phyloP scores from a whole-genome alignment of 1,140 invertebrate genomes.

The Macrosteles quadrilineatus region DNA sequence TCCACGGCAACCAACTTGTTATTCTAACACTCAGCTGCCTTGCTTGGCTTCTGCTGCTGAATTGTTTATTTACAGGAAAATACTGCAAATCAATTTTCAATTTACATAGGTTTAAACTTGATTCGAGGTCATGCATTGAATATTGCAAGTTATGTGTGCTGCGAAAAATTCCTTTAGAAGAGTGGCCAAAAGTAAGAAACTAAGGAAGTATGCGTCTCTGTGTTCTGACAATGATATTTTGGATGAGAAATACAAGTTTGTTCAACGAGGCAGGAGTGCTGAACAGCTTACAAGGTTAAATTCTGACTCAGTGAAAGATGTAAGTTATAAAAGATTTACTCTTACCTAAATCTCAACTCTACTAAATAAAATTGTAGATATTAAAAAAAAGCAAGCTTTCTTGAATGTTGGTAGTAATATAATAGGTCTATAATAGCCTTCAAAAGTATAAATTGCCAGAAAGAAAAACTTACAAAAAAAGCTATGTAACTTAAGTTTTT shows the following conservation, averaged over 20 bases:
- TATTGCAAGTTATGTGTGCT: neutral
- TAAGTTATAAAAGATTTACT: neutral
- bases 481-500: no score
- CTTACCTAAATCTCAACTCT: neutral
- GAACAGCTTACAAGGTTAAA: neutral
- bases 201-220: neutral
- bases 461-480: no score
- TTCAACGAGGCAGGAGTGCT: slow-evolving; percentile 6
- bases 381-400: no score
- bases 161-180: neutral
- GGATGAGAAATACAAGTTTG: slow-evolving; percentile 1
- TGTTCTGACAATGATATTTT: neutral
- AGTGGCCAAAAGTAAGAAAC: neutral
- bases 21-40: neutral
- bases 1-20: neutral
- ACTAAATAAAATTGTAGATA: neutral
- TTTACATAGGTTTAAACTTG: neutral
- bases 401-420: no score
- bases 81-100: no score
- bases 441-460: no score
- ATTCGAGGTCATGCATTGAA: neutral
- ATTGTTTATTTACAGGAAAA: no score
- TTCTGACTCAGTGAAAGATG: neutral
- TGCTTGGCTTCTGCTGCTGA: no score
- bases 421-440: no score